phyloP scores from a whole-genome alignment of 92 coral and sea anemone species.

The Phenganax marumi region DNA sequence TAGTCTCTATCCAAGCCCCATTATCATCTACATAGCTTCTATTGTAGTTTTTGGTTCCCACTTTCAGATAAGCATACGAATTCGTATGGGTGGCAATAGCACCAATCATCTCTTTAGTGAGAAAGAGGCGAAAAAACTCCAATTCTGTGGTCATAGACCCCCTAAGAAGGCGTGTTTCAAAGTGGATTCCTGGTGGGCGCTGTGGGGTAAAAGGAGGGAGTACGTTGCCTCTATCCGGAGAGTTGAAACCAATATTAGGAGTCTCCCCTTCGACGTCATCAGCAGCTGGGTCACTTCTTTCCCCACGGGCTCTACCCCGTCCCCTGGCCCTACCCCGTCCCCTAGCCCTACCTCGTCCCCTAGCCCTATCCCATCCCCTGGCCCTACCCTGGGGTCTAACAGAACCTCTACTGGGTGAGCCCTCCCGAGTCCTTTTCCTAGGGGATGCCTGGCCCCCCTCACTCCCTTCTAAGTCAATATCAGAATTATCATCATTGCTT shows the following conservation, averaged over 20 bases:
- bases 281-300: not conserved
- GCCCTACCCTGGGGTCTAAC: not conserved
- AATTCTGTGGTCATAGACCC: slow-evolving; percentile 1
- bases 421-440: not conserved
- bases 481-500: too few relatives aligned
- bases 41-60: slow-evolving; percentile 19
- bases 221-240: not conserved
- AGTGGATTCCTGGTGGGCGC: not conserved
- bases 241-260: slow-evolving; percentile 56
- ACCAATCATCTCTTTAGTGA: not conserved
- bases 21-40: slow-evolving; percentile 46
- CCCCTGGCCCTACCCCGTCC: not conserved
- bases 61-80: not conserved
- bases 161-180: not conserved
- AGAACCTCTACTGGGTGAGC: not conserved
- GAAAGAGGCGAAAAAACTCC: slow-evolving; percentile 10
- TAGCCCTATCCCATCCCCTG: not conserved
- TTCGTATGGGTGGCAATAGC: not conserved
- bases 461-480: too few relatives aligned
- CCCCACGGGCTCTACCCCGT: not conserved
- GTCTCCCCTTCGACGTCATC: too few relatives aligned
- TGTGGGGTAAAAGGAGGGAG: not conserved
- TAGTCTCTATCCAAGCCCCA: slow-evolving; percentile 77
- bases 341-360: too few relatives aligned
- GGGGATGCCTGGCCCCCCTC: not conserved